Evolutionary conservation across 2,113 vertebrate species (phyloP).

Genomic region (human): DNA sequence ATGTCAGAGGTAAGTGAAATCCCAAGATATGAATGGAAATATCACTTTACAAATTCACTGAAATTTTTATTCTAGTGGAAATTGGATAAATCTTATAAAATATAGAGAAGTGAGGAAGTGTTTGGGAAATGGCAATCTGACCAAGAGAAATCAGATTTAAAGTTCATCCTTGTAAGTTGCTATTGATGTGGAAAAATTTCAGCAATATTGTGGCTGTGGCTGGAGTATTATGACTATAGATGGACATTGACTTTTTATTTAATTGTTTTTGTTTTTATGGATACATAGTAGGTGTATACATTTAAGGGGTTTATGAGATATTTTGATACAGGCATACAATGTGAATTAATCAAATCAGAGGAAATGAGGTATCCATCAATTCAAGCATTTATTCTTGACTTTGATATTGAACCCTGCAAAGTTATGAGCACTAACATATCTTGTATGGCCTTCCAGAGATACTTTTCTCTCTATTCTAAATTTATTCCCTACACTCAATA

Average conservation of each 20-base stretch:
- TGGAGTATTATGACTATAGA: background rate
- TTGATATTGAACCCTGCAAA: background rate
- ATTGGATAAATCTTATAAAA: slow-evolving; percentile 15
- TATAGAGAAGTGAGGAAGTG: background rate
- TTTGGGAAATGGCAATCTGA: background rate
- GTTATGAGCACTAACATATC: background rate
- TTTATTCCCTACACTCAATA: background rate
- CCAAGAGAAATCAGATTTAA: background rate
- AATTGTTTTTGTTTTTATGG: too few species aligned
- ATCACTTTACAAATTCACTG: background rate
- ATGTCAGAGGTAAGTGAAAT: slow-evolving; percentile 38
- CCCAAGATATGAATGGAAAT: slow-evolving; percentile 25
- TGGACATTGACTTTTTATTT: background rate
- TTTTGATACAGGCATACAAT: too few species aligned
- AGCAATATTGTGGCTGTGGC: background rate
- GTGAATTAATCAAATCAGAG: too few species aligned
- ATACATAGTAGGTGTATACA: too few species aligned
- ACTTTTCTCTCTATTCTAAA: background rate
- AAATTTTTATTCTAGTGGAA: slow-evolving; percentile 30
- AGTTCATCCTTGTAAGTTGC: slow-evolving; percentile 4
- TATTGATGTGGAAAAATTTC: background rate
- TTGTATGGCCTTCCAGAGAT: background rate
- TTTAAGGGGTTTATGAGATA: too few species aligned
- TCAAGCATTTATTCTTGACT: too few species aligned
- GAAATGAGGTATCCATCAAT: too few species aligned